Base-by-base conservation (phyloP, 2,113 vertebrate species). In the Machaerirhynchus nigripectus region DNA sequence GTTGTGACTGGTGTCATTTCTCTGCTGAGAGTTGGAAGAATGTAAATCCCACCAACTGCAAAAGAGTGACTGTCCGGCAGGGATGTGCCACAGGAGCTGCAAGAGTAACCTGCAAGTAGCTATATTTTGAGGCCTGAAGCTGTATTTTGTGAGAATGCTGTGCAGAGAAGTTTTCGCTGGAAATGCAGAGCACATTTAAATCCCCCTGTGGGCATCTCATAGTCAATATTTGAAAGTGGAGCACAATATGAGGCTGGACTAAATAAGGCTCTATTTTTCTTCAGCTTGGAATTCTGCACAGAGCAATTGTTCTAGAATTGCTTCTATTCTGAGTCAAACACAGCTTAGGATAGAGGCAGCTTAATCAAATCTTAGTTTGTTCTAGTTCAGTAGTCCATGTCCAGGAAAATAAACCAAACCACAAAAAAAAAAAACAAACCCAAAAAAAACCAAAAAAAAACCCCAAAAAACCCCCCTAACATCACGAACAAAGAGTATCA, bases 311-410 rank as follows among this genome's bases (percentile, higher is more conserved):
- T 2, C 28, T 40, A 53, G 31, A 87, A 84, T 50, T 78, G 39
- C 70, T 94, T 91, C 60, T 65, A 28, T 61, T 79, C n/a, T 64
- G 47, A 90, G 68, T 69, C 50, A 83, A 85, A 83, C 31, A n/a
- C 18, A 80, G 42, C 22, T 84, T 81, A 73, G 63, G n/a, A 84
- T 24, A 87, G 56, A 89, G n/a, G 16, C 0, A 0, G 31, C 30
- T 84, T 81, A 89, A 96, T 92, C 40, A 89, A 89, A 77, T 80
- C 63, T 95, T 74, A 57, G 42, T 88, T 85, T 46, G 59, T 74
- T 96, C 87, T 91, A 74, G 60, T 80, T 91, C 59, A 84, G 59
- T 84, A 94, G 80, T 53, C 55, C 39, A 46, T 67, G 26, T 7
- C 15, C 10, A 64, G 49, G 16, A 14, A 76, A 44, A 67, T 37